Evolutionary conservation across 2,888 invertebrate species (phyloP), one percentile per base, ranked within the genome.

Genomic region (Coenonympha glycerion): DNA sequence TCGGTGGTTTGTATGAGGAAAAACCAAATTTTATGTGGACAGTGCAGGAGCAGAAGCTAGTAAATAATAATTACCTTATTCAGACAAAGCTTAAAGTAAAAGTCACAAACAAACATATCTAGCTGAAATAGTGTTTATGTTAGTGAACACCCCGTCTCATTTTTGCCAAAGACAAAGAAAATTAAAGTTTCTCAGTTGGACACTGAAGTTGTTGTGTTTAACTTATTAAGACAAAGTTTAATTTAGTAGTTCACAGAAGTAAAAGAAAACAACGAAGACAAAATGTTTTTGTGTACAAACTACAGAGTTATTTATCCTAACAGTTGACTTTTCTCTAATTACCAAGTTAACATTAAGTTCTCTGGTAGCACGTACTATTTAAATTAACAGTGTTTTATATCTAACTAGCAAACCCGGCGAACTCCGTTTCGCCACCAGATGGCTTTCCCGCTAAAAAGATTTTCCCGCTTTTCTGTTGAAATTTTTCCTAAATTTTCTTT

Each of bases 151-250:
- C 3, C 15, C 6, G 18, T 37, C 21, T 21, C 1, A 21, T 37
- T 21, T 37, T 21, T 37, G 6, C 11, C 13, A 9, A 24, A 24
- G 13, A 39, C 13, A 15, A 39, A 39, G 39, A 24, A 24, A 24
- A 33, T 9, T 22, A 15, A 22, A 39, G 39, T 39, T 39, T 9
- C 22, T 24, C 39, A 22, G 13, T 39, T 16, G 39, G 22, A 39
- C 39, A 22, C 9, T 39, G 16, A 39, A 39, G 39, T 39, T 15
- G 39, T 15, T 39, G 39, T 39, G 15, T 39, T 39, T 9, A 24
- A 39, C 22, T 39, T 39, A 31, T 44, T 30, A 44, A 31, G 11
- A 21, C 18, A 44, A 31, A 31, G 31, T 44, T 44, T 44, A 18
- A 31, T 31, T 21, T 31, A 21, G 11, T 21, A 44, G 30, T 21